Evolutionary conservation across 1,140 invertebrate species (phyloP).

Genomic region (Maniola jurtina): DNA sequence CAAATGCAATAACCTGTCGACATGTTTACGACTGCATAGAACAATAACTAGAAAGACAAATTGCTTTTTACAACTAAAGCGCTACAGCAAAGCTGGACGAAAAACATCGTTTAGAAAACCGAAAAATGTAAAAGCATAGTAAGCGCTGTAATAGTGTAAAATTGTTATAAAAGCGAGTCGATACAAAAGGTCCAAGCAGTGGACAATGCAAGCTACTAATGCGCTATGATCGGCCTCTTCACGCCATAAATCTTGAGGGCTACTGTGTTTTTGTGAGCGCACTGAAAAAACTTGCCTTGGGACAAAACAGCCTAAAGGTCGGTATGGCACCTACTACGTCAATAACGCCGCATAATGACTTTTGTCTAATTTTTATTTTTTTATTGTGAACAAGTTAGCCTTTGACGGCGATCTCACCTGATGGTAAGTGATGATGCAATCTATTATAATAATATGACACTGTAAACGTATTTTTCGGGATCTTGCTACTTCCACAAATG

Average conservation of each 20-base stretch:
- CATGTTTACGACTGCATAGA: conserved; percentile 67
- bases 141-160: conserved; percentile 14
- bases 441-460: neutral
- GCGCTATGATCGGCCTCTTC: conserved; percentile 66
- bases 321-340: conserved; percentile 8
- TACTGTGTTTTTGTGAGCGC: conserved; percentile 62
- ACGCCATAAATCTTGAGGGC: conserved; percentile 67
- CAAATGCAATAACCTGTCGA: conserved; percentile 65
- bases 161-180: conserved; percentile 24
- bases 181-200: conserved; percentile 59
- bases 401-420: no score
- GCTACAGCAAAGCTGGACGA: conserved; percentile 9
- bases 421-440: no score
- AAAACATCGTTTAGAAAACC: conserved; percentile 7
- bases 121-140: neutral
- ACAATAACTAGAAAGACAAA: conserved; percentile 44
- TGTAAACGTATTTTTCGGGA: neutral
- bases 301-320: conserved; percentile 33
- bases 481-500: no score
- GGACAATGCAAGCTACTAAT: conserved; percentile 72
- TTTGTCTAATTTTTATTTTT: neutral
- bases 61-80: conserved; percentile 13
- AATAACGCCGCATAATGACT: conserved; percentile 12
- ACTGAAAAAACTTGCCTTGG: conserved; percentile 37
- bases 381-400: no score